Evolutionary conservation across 2,888 invertebrate genomes (phyloP).

Genomic region (Lagria hirta): DNA sequence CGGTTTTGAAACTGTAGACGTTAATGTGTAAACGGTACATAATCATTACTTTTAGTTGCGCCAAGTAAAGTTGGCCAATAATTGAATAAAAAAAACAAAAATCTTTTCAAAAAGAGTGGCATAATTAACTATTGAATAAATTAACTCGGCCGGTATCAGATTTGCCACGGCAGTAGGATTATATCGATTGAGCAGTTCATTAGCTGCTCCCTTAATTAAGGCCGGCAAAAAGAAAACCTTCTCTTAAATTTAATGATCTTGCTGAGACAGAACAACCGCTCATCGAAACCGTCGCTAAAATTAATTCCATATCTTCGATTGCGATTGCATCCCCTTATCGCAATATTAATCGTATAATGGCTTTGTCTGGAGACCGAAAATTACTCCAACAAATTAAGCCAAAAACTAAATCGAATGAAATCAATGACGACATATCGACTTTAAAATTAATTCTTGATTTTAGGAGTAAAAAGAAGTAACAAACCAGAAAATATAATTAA

Average conservation of each 20-base stretch:
- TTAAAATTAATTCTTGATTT: too few relatives aligned
- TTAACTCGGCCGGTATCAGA: conserved; percentile 50
- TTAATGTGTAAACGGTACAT: too few relatives aligned
- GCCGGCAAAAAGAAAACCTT: conserved; percentile 39
- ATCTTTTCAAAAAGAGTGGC: conserved; percentile 42
- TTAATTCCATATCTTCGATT: conserved; percentile 27
- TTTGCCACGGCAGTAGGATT: conserved; percentile 50
- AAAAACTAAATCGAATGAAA: too few relatives aligned
- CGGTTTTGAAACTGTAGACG: too few relatives aligned
- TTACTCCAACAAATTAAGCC: too few relatives aligned
- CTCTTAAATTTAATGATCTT: conserved; percentile 39
- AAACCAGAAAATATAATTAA: too few relatives aligned
- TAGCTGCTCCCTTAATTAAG: conserved; percentile 51
- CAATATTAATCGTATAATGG: conserved; percentile 25
- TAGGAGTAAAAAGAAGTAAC: too few relatives aligned
- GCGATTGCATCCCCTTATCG: conserved; percentile 25
- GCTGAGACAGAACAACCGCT: conserved; percentile 33
- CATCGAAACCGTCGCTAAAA: conserved; percentile 24
- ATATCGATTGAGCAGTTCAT: conserved; percentile 53
- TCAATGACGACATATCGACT: too few relatives aligned
- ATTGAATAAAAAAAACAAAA: conserved; percentile 31
- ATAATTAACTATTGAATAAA: conserved; percentile 52
- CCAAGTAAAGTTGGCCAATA: too few relatives aligned
- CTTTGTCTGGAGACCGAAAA: too few relatives aligned
- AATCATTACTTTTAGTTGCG: too few relatives aligned